Percentiles rank a stretch among this genome's conserved stretches.
phyloP scores from a whole-genome alignment of 2,888 invertebrate species.

The Ryuthela nishihirai region DNA sequence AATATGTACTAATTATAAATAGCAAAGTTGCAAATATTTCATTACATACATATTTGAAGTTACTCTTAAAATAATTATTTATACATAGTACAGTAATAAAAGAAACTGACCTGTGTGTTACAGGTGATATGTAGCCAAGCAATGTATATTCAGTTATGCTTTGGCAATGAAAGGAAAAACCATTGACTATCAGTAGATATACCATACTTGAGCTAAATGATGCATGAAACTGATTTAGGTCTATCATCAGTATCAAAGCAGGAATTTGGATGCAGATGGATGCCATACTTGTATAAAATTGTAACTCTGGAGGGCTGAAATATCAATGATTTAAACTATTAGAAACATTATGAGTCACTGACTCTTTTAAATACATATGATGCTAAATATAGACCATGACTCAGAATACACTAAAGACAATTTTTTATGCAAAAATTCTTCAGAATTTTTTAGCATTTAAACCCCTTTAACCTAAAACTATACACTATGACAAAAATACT shows the following conservation, averaged over 20 bases:
- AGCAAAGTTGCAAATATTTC: not conserved
- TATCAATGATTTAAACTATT: too few relatives aligned
- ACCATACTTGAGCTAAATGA: constrained; percentile 55
- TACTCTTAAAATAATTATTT: too few relatives aligned
- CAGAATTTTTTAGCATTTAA: too few relatives aligned
- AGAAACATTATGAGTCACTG: too few relatives aligned
- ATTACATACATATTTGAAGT: not conserved
- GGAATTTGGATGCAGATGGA: constrained; percentile 70
- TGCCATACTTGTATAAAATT: constrained; percentile 71
- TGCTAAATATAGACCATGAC: too few relatives aligned
- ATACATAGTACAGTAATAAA: too few relatives aligned
- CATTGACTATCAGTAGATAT: constrained; percentile 63
- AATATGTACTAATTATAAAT: too few relatives aligned
- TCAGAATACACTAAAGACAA: too few relatives aligned
- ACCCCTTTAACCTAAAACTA: too few relatives aligned
- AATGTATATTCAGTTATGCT: constrained; percentile 73
- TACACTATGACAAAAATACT: too few relatives aligned
- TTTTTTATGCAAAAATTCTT: too few relatives aligned
- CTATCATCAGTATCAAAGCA: constrained; percentile 63
- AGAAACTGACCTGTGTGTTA: constrained; percentile 65
- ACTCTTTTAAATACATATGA: too few relatives aligned
- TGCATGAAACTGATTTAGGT: constrained; percentile 55
- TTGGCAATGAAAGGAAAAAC: constrained; percentile 73
- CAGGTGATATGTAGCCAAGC: constrained; percentile 74
- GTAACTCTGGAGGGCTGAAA: constrained; percentile 68